Base-by-base conservation (phyloP, 2,888 invertebrate species). In the Drosophila lacicola region DNA sequence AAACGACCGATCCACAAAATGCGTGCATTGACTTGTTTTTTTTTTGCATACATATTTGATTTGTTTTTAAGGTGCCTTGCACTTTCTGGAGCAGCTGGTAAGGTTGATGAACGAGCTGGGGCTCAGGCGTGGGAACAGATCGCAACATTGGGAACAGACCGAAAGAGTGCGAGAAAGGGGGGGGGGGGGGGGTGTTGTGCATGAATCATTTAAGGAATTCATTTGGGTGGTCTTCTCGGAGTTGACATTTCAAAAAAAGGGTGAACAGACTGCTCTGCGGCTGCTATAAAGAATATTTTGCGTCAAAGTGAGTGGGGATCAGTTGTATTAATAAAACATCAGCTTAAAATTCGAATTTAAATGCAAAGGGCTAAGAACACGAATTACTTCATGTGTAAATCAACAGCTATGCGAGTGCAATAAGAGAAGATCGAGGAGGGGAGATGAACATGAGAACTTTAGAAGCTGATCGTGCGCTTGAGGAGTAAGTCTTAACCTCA, bases 21-120 rank as follows among this genome's bases (percentile, higher is more conserved):
- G 56, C 60, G 70, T 65, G 42, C 74, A 65, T 75, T 74, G 76
- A 74, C 76, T 57, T 42, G 6, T 13, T 29, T 11, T 25, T 11
- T 5, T 4, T 3, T 17, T 25, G 6, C 1, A 25, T 21, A 21
- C 21, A 21, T 21, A 0, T 29, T 29, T 29, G 29, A 29, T 29
- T 42, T 42, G n/a, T 34, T 34, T 34, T 44, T 54, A 21, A 57
- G 60, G 44, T 62, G 63, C 63, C 51, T 55, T 74, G 51, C 63
- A 53, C 60, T 74, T 54, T 55, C 29, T 62, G 62, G 62, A 62
- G 34, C 71, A 55, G 49, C 46, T 33, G 21, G n/a, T 11, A 39
- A 47, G 74, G 68, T 58, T 56, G 58, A 69, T 42, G 58, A 41
- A 57, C 71, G 50, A 21, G 5, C 13, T 14, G 14, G 5, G 25